Evolutionary conservation across 2,888 invertebrate genomes (phyloP), one percentile per base, ranked within the genome.

Genomic region (Epistrophe eligans): DNA sequence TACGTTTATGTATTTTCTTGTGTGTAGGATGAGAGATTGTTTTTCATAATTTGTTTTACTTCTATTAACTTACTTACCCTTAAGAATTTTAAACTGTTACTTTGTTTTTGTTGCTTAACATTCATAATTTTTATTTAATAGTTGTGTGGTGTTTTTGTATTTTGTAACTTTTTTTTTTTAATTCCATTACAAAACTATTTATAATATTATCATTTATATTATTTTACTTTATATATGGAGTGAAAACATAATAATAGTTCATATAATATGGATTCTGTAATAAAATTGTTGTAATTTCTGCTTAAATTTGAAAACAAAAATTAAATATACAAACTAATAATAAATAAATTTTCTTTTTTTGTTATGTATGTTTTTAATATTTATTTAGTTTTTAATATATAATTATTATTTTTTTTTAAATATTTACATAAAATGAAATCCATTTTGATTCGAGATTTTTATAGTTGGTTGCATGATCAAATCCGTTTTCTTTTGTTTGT

Each of bases 361-460:
- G 50, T 55, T 55, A 11, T 50, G 38, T 28, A 17, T 13, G 19
- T 67, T 52, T 70, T 24, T 58, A 58, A 45, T 71, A 24, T 71
- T 71, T 57, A 19, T 45, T 71, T 62, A 32, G 60, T 64, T 71
- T 38, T 55, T n/a, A 48, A 50, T 76, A 6, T 55, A 57, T 80
- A 38, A 43, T 71, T 67, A 64, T 32, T 70, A 67, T 66, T 66
- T 62, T 57, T 48, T 57, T 40, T 79, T 77, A 50, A 76, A 64
- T 83, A 79, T 83, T 81, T 85, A 85, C 84, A 84, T 50, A 50
- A 45, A 52, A 58, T 83, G 52, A 85, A 77, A 73, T 85, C 43
- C 43, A 73, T 85, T 81, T 73, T 83, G 87, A 87, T 87, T 87
- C 87, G 87, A 87, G 87, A 87, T 87, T 87, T 81, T 64, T 73